Percentiles rank a stretch among this genome's conserved stretches.
Evolutionary conservation across 2,113 vertebrate genomes (phyloP).

Genomic region (Corythornis vintsioides): DNA sequence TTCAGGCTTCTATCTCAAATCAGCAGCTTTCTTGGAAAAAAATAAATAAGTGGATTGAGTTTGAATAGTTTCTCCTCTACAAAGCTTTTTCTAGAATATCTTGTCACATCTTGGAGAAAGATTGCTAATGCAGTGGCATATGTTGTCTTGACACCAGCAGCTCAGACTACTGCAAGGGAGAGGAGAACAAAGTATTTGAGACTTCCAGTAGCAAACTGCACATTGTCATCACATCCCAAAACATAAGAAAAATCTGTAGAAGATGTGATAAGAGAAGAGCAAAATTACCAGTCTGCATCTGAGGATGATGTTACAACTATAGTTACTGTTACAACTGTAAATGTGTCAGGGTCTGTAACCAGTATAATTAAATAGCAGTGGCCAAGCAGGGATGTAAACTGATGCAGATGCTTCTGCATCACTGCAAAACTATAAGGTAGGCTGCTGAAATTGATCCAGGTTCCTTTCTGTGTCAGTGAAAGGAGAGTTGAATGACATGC

Average conservation of each 20-base stretch:
- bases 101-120: not conserved
- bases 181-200: not conserved
- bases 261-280: not conserved
- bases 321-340: not conserved
- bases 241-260: not conserved
- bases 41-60: not conserved
- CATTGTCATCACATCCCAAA: accelerated
- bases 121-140: no score
- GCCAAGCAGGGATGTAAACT: not conserved
- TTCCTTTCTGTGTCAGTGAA: not conserved
- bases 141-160: not conserved
- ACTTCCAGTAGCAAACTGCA: not conserved
- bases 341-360: not conserved
- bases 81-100: not conserved
- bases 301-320: not conserved
- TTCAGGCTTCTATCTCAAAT: not conserved
- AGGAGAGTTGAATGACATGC: not conserved
- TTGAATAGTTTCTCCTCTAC: not conserved
- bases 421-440: not conserved
- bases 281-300: not conserved
- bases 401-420: not conserved
- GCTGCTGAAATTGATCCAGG: not conserved
- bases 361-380: not conserved
- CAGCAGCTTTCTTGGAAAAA: not conserved
- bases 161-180: not conserved